A percentile compares a stretch with the other conserved stretches of the same genome.
phyloP scores from a whole-genome alignment of 2,888 invertebrate species.

The Cephus runcator region DNA sequence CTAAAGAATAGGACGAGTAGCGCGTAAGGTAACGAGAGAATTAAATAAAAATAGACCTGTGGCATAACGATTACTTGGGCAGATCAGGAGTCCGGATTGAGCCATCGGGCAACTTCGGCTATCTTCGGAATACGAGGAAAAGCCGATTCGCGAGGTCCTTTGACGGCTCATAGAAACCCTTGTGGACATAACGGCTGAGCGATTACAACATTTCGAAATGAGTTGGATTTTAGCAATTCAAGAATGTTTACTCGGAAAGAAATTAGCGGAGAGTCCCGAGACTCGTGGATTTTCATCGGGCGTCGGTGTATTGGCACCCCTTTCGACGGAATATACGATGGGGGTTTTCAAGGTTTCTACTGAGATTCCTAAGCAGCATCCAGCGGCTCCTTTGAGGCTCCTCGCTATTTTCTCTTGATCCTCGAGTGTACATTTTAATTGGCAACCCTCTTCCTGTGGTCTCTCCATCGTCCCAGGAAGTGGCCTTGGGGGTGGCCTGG shows the following conservation, averaged over 20 bases:
- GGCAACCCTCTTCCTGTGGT: neutral
- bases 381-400: neutral
- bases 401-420: neutral
- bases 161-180: slow-evolving; percentile 1
- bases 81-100: neutral
- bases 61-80: neutral
- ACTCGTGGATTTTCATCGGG: slow-evolving; percentile 32
- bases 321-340: neutral
- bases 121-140: neutral
- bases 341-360: neutral
- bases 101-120: neutral
- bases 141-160: neutral
- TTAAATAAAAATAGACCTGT: neutral
- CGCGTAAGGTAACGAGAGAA: neutral
- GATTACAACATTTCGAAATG: neutral
- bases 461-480: neutral
- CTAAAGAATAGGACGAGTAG: too few species aligned
- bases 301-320: slow-evolving; percentile 28
- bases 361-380: neutral
- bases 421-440: neutral
- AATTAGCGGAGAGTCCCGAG: neutral
- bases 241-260: slow-evolving; percentile 6
- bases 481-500: neutral
- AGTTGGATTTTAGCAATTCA: slow-evolving; percentile 8
- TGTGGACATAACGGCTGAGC: neutral